A percentile compares a stretch with the other conserved stretches of the same genome.
Conservation (phyloP, 2,888 invertebrate genomes). For the Drosophila paranaensis region DNA sequence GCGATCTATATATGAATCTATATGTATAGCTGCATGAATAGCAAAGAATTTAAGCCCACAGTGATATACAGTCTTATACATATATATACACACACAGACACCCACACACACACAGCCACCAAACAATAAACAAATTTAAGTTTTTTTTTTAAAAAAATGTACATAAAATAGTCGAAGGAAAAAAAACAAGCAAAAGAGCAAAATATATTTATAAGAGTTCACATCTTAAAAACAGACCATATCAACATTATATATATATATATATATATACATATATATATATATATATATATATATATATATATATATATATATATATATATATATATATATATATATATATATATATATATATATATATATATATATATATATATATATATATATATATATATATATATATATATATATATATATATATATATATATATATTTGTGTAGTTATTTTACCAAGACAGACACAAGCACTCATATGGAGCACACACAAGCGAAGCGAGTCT, state of each 20-base stretch:
- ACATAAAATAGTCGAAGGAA: constrained; percentile 45
- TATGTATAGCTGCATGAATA: constrained; percentile 48
- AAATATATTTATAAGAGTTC: constrained; percentile 35
- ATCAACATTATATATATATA: constrained; percentile 52
- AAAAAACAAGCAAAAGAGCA: neutral
- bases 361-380: neutral
- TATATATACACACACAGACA: constrained; percentile 18
- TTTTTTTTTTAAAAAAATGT: constrained; percentile 24
- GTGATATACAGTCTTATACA: constrained; percentile 62
- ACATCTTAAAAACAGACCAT: constrained; percentile 73
- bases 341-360: constrained; percentile 8
- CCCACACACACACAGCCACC: neutral
- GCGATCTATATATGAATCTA: constrained; percentile 36
- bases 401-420: neutral
- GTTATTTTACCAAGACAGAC: constrained; percentile 43
- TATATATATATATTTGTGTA: neutral
- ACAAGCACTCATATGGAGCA: constrained; percentile 16
- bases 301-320: too few species aligned
- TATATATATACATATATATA: neutral
- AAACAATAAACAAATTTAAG: constrained; percentile 23
- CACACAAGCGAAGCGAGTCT: constrained; percentile 4
- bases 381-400: constrained; percentile 12
- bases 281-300: neutral
- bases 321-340: too few species aligned
- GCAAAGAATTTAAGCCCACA: constrained; percentile 70